Conservation (phyloP, 2,797 vertebrate species). For the Centropyge bicolor region DNA sequence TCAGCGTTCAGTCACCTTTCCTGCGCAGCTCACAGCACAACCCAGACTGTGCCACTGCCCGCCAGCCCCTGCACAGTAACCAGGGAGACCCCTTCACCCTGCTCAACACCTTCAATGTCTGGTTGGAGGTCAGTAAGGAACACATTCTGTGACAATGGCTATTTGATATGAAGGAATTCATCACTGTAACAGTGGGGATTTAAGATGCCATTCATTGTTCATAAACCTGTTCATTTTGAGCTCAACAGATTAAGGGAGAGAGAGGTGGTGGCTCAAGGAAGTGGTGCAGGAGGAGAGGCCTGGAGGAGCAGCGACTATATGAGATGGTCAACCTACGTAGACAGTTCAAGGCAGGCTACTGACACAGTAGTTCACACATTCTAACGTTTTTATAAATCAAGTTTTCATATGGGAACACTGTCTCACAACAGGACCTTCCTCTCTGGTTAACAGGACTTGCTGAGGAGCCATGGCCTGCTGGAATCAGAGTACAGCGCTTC, state of each 20-base stretch:
- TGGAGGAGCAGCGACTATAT: slow-evolving; percentile 94
- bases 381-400: not conserved
- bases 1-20: slow-evolving; percentile 93
- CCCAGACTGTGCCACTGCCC: slow-evolving; percentile 84
- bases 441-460: slow-evolving; percentile 82
- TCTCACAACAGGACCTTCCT: not conserved
- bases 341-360: slow-evolving; percentile 90
- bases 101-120: slow-evolving; percentile 92
- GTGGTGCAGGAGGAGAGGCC: slow-evolving; percentile 91
- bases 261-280: slow-evolving; percentile 85
- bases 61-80: slow-evolving; percentile 89
- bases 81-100: slow-evolving; percentile 94
- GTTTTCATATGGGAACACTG: not conserved
- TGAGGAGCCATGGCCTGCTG: slow-evolving; percentile 88
- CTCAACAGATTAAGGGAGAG: slow-evolving; percentile 89
- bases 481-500: slow-evolving; percentile 45
- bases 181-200: not conserved
- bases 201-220: not conserved
- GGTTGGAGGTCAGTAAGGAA: slow-evolving; percentile 89
- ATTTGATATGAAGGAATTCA: not conserved
- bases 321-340: slow-evolving; percentile 93
- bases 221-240: slow-evolving; percentile 1
- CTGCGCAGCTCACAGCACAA: slow-evolving; percentile 87
- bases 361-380: not conserved
- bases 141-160: not conserved